Evolutionary conservation across 2,797 vertebrate genomes (phyloP), one percentile per base, ranked within the genome.

Genomic region (Caiman crocodilus): DNA sequence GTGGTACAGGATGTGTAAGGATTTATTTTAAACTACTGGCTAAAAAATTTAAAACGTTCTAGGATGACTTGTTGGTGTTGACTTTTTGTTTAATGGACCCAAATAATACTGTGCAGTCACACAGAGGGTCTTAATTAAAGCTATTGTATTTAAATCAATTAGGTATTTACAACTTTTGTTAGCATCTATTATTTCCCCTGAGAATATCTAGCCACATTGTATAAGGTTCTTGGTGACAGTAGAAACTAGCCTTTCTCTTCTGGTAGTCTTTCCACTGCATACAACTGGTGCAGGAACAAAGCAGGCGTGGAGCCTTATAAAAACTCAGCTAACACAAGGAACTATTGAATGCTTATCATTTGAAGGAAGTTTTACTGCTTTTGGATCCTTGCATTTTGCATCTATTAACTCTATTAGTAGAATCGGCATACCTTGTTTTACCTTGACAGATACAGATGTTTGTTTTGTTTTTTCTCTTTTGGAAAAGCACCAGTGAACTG

Each of bases 211-310:
- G n/a, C 61, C 86, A 32, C 30, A 3, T 92, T 94, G 87, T 76
- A 56, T 91, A 67, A 84, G 18, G 6, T 60, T 79, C 1, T 75
- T 57, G 67, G 76, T 69, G 69, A 69, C 57, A 79, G 42, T 84
- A 32, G 0, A 20, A 78, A 10, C 35, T n/a, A 64, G 77, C 20
- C 1, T 0, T 79, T 35, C 79, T 75, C 56, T 82, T 1, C 0
- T 73, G 56, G 21, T 1, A 3, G 2, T 10, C 59, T 64, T 35
- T 28, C 4, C 26, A 18, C 3, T 0, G 7, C 83, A 1, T 14
- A 21, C 65, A 23, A 75, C 13, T 69, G 64, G n/a, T 12, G 42
- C 18, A 83, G 77, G 25, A 91, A 9, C 50, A 74, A 65, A 84
- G 18, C 63, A 80, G 50, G 83, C 58, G 0, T 0, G 2, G 87